Evolutionary conservation across 2,888 invertebrate species (phyloP).

Genomic region (Autographa pulchrina): DNA sequence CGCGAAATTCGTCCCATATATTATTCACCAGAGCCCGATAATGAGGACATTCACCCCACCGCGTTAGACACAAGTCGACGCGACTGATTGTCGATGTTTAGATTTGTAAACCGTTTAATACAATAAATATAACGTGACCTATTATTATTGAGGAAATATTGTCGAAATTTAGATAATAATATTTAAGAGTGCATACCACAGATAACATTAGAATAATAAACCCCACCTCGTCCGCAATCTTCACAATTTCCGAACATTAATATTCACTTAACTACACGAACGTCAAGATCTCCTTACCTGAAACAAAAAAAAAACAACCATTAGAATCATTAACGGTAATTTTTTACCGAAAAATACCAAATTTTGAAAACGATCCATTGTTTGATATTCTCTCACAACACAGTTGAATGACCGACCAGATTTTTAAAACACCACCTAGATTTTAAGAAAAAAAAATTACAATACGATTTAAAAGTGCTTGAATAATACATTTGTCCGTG

Average conservation of each 20-base stretch:
- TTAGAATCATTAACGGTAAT: constrained; percentile 62
- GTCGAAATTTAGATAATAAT: not conserved
- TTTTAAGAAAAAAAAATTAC: constrained; percentile 76
- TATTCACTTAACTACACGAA: constrained; percentile 34
- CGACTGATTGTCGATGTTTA: constrained; percentile 59
- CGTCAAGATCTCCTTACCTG: constrained; percentile 65
- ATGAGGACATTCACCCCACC: constrained; percentile 81
- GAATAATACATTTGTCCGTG: constrained; percentile 79
- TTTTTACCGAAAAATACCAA: constrained; percentile 58
- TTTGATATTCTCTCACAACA: constrained; percentile 54
- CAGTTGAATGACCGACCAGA: constrained; percentile 85
- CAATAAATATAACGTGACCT: not conserved
- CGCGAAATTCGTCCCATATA: constrained; percentile 85
- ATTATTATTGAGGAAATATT: not conserved
- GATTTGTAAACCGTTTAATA: constrained; percentile 6
- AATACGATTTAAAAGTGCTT: constrained; percentile 72
- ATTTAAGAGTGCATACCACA: not conserved
- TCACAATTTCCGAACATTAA: constrained; percentile 17
- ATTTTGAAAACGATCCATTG: constrained; percentile 67
- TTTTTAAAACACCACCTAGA: constrained; percentile 83
- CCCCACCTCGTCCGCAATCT: constrained; percentile 21
- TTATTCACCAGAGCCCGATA: constrained; percentile 83
- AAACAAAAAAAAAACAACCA: constrained; percentile 62
- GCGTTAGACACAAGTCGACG: constrained; percentile 75
- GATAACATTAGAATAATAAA: not conserved